A percentile compares a stretch with the other conserved stretches of the same genome.
Conservation (phyloP, 2,113 vertebrate genomes). For the Thamnophis sirtalis region DNA sequence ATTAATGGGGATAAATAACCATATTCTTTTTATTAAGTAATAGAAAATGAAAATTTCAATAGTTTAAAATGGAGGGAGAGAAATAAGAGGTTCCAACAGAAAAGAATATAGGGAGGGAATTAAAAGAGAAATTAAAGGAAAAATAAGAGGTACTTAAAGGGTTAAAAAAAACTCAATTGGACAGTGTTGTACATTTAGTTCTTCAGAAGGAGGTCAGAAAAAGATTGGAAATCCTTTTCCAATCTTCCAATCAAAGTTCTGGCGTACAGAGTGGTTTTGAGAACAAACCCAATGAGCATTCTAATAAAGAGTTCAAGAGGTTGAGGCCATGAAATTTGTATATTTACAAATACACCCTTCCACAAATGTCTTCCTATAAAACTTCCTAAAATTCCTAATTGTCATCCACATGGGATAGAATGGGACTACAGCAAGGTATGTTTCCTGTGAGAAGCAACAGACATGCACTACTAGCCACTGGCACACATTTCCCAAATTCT, state of each 20-base stretch:
- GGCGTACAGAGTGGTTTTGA: background rate
- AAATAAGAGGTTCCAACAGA: background rate
- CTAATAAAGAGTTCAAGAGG: background rate
- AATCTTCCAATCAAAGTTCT: background rate
- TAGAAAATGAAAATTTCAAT: slow-evolving; percentile 47
- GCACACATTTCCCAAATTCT: background rate
- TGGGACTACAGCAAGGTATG: background rate
- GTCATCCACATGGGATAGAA: background rate
- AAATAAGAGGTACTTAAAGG: background rate
- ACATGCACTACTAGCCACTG: background rate
- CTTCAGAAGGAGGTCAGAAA: background rate
- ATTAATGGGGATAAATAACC: slow-evolving; percentile 50
- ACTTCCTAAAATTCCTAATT: background rate
- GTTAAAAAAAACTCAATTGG: background rate
- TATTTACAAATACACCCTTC: background rate
- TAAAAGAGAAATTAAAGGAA: background rate
- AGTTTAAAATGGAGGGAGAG: slow-evolving; percentile 12
- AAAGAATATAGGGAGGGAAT: background rate
- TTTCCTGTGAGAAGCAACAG: background rate
- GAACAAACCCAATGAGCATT: background rate
- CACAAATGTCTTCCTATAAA: background rate
- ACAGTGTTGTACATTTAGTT: background rate
- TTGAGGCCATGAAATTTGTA: background rate
- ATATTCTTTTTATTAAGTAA: slow-evolving; percentile 49
- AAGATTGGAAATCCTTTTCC: background rate